Evolutionary conservation across 1,140 invertebrate species (phyloP).

Genomic region (Drosophila watanabei): DNA sequence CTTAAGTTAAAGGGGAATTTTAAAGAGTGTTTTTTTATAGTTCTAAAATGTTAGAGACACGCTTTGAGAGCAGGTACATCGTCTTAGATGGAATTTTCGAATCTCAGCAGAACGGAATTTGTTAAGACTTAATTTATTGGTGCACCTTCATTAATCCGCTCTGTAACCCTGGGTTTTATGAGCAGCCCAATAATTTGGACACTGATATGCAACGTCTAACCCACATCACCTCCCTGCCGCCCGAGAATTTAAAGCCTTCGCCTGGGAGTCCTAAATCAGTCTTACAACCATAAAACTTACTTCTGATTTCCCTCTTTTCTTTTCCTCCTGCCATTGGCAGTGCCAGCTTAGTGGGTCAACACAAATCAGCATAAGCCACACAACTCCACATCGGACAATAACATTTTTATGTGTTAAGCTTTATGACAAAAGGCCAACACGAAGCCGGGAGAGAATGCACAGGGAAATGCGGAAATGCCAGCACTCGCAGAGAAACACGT

Average conservation of each 20-base stretch:
- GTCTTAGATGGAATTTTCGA: slow-evolving; percentile 11
- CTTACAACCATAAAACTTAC: slow-evolving; percentile 68
- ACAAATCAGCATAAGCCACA: slow-evolving; percentile 81
- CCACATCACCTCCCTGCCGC: slow-evolving; percentile 24
- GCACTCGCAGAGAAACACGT: slow-evolving; percentile 18
- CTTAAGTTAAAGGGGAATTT: background rate
- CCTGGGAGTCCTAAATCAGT: slow-evolving; percentile 59
- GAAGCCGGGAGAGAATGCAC: slow-evolving; percentile 24
- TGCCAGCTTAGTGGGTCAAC: slow-evolving; percentile 68
- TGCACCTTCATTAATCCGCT: background rate
- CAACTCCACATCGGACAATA: slow-evolving; percentile 79
- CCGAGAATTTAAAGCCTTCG: slow-evolving; percentile 39
- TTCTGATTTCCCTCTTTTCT: slow-evolving; percentile 16
- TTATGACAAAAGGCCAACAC: slow-evolving; percentile 77
- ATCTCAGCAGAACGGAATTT: slow-evolving; percentile 12
- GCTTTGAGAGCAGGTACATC: too few species aligned
- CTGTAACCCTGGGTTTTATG: slow-evolving; percentile 22
- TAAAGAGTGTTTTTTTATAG: background rate
- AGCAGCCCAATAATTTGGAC: slow-evolving; percentile 29
- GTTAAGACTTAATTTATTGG: slow-evolving; percentile 27
- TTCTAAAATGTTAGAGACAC: background rate
- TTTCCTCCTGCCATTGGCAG: slow-evolving; percentile 19
- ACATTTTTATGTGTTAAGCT: slow-evolving; percentile 84
- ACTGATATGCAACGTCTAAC: slow-evolving; percentile 23
- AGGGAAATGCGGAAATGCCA: slow-evolving; percentile 25